These are phyloP conservation scores for Zosterops pallidus DNA, from an alignment of 2,113 vertebrate species.

Conservation along the genomic window DNA sequence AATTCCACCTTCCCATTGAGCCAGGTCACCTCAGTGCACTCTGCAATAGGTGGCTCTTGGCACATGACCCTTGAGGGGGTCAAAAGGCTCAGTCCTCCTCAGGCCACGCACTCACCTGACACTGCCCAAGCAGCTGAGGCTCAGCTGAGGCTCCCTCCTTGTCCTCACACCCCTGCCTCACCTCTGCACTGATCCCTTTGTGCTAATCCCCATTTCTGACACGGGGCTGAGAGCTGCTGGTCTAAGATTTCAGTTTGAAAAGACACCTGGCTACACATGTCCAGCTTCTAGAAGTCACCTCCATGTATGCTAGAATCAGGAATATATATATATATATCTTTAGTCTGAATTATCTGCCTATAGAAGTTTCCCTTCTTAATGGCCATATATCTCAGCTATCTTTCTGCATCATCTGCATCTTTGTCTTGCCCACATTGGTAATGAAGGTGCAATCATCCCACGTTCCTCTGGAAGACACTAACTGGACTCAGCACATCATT, in stretches of 20 bases:
- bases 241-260: neutral
- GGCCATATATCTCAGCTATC: neutral
- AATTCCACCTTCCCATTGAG: neutral
- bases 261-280: neutral
- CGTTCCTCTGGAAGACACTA: neutral
- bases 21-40: neutral
- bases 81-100: neutral
- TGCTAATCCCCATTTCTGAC: neutral
- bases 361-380: neutral
- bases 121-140: neutral
- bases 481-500: neutral
- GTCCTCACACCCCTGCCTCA: neutral
- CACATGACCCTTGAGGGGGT: rapidly evolving
- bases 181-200: neutral
- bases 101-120: neutral
- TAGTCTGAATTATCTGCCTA: neutral
- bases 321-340: neutral
- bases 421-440: neutral
- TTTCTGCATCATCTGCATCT: neutral
- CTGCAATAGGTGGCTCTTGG: neutral
- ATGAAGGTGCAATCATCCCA: neutral
- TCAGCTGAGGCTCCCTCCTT: neutral
- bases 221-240: neutral
- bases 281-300: neutral
- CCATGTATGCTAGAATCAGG: neutral